Percentiles rank a stretch among this genome's conserved stretches.
Evolutionary conservation across 2,797 vertebrate genomes (phyloP).

Genomic region (Sphenopsis melanotis): DNA sequence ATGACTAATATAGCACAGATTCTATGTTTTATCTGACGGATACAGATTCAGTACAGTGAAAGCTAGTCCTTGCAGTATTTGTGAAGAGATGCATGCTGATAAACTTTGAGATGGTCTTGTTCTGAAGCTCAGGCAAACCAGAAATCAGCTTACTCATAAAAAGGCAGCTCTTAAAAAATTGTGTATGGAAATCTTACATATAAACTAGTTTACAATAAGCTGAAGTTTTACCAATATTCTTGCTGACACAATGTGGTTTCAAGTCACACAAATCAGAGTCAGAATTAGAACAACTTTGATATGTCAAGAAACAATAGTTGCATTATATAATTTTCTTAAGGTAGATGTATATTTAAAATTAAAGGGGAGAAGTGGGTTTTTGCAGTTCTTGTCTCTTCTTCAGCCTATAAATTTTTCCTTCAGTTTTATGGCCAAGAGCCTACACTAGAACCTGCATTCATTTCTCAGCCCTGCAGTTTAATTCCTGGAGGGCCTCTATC

Average conservation of each 20-base stretch:
- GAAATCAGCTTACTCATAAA: not conserved
- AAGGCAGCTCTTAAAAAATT: not conserved
- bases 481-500: not conserved
- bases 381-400: not conserved
- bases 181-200: not conserved
- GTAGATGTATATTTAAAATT: not conserved
- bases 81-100: not conserved
- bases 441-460: not conserved
- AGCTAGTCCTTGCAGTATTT: not conserved
- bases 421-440: not conserved
- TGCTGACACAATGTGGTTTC: not conserved
- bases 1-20: constrained; percentile 16
- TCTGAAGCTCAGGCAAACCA: not conserved
- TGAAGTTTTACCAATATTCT: not conserved
- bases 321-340: not conserved
- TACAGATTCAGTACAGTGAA: not conserved
- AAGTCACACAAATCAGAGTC: not conserved
- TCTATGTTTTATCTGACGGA: not conserved
- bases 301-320: not conserved
- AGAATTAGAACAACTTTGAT: not conserved
- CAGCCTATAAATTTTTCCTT: not conserved
- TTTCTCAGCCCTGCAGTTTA: not conserved
- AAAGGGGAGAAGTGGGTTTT: not conserved
- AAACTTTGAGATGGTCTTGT: not conserved
- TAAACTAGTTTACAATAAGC: not conserved